Evolutionary conservation across 37 sponge, comb jelly and placozoan genomes (phyloP).

Genomic region (Bolinopsis microptera): DNA sequence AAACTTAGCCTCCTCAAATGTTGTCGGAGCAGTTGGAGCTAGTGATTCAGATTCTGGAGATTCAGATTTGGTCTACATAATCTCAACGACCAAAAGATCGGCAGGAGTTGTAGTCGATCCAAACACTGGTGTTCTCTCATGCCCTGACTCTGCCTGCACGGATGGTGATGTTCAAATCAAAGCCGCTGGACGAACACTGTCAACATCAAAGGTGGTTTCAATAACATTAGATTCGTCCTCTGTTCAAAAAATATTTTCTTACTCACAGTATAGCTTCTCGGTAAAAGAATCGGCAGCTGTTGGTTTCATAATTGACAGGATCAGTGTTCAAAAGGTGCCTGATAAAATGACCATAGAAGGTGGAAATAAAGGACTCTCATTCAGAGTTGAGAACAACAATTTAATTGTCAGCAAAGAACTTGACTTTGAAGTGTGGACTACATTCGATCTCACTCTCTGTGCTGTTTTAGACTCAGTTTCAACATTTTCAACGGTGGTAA

Average conservation of each 20-base stretch:
- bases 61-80: not conserved
- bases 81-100: not conserved
- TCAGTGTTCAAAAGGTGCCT: not conserved
- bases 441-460: slow-evolving; percentile 45
- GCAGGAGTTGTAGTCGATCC: not conserved
- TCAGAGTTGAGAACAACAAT: not conserved
- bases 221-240: not conserved
- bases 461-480: not conserved
- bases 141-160: not conserved
- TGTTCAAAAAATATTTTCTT: not conserved
- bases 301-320: not conserved
- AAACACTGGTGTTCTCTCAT: not conserved
- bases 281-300: not conserved
- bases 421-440: not conserved
- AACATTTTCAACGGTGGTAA: not conserved
- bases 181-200: not conserved
- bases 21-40: slow-evolving; percentile 42
- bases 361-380: slow-evolving; percentile 28
- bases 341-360: not conserved
- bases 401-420: slow-evolving; percentile 4
- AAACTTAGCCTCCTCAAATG: not conserved
- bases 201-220: not conserved
- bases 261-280: not conserved
- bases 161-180: not conserved
- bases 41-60: not conserved